A percentile compares a stretch with the other conserved stretches of the same genome.
Evolutionary conservation across 2,888 invertebrate genomes (phyloP).

Genomic region (Arctia plantaginis): DNA sequence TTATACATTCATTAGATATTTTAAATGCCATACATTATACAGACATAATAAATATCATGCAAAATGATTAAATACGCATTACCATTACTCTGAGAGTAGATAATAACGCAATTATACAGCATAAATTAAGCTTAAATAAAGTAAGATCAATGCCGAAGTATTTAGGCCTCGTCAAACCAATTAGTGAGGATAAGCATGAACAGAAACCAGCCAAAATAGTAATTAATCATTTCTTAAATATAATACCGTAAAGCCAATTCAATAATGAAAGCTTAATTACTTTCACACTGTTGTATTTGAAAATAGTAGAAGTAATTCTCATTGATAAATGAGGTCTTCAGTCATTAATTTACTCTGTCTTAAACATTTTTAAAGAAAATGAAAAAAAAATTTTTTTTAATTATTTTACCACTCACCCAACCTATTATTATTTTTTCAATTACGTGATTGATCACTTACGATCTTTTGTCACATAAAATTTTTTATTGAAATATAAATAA

Average conservation of each 20-base stretch:
- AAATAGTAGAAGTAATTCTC: not conserved
- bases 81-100: not conserved
- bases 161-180: conserved; percentile 25
- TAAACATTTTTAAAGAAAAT: not conserved
- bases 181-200: conserved; percentile 34
- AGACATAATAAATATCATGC: no score
- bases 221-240: conserved; percentile 46
- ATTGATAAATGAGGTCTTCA: not conserved
- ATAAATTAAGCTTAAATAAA: conserved; percentile 27
- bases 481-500: no score
- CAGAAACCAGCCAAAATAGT: conserved; percentile 28
- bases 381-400: not conserved
- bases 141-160: conserved; percentile 30
- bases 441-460: no score
- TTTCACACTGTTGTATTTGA: conserved; percentile 26
- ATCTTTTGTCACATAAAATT: no score
- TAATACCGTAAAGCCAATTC: conserved; percentile 38
- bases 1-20: no score
- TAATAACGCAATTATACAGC: conserved; percentile 19
- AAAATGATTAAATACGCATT: not conserved
- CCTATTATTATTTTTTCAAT: not conserved
- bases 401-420: not conserved
- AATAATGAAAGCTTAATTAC: conserved; percentile 31
- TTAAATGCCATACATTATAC: no score
- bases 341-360: not conserved